Percentiles rank a stretch among this genome's conserved stretches.
Evolutionary conservation across 1,140 invertebrate genomes (phyloP).

Genomic region (Hesperophylax magnus): DNA sequence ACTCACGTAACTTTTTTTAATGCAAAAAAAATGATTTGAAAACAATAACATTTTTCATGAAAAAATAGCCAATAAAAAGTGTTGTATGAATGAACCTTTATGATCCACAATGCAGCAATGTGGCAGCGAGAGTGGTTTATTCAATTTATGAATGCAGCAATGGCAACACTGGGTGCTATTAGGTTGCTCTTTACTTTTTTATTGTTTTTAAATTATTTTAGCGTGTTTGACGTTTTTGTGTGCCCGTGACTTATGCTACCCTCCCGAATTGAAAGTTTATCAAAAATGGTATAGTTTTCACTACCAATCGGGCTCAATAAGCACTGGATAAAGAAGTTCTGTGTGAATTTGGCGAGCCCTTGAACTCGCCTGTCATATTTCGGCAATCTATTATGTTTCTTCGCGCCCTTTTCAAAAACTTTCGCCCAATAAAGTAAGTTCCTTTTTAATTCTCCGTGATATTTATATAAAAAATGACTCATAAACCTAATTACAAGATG

Average conservation of each 20-base stretch:
- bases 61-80: too few species aligned
- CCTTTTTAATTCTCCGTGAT: neutral
- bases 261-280: too few species aligned
- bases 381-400: constrained; percentile 15
- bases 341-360: neutral
- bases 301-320: neutral
- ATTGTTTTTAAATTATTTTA: neutral
- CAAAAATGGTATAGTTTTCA: neutral
- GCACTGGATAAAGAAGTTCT: neutral
- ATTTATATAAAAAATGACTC: too few species aligned
- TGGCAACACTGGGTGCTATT: too few species aligned
- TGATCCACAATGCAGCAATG: too few species aligned
- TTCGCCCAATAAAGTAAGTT: constrained; percentile 25
- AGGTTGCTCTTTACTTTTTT: neutral
- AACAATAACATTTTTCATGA: too few species aligned
- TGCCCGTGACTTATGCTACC: neutral
- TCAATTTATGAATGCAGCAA: too few species aligned
- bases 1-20: too few species aligned
- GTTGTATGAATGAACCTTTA: too few species aligned
- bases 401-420: constrained; percentile 38
- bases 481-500: too few species aligned
- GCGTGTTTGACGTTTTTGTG: neutral
- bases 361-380: constrained; percentile 15
- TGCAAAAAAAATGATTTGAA: too few species aligned
- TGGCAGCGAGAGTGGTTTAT: too few species aligned